Evolutionary conservation across 2,797 vertebrate genomes (phyloP).

Genomic region (Cryptoprocta ferox): DNA sequence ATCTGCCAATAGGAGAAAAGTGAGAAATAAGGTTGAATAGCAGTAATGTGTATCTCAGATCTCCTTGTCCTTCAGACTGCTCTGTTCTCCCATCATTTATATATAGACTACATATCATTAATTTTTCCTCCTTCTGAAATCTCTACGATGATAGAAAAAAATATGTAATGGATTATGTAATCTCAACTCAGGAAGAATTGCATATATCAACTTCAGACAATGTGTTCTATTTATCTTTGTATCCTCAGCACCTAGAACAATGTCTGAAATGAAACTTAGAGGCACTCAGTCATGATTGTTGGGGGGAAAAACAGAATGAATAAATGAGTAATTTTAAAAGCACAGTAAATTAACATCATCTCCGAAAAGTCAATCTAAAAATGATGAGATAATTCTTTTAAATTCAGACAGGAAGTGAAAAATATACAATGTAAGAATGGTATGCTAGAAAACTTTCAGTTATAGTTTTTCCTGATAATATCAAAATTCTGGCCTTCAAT

Average conservation of each 20-base stretch:
- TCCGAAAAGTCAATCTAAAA: background rate
- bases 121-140: background rate
- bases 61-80: background rate
- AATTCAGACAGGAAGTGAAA: background rate
- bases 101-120: background rate
- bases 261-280: background rate
- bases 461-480: background rate
- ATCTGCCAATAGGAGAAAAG: background rate
- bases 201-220: background rate
- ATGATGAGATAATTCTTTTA: background rate
- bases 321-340: background rate
- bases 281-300: background rate
- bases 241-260: background rate
- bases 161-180: background rate
- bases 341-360: background rate
- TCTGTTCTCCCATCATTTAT: background rate
- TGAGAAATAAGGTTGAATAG: background rate
- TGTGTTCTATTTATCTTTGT: background rate
- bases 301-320: background rate
- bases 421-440: background rate
- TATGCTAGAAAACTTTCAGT: background rate
- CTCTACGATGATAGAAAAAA: background rate
- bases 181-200: background rate
- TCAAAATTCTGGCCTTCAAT: background rate
- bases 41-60: background rate